phyloP scores from a whole-genome alignment of 2,888 invertebrate genomes.

The Dryobota labecula region DNA sequence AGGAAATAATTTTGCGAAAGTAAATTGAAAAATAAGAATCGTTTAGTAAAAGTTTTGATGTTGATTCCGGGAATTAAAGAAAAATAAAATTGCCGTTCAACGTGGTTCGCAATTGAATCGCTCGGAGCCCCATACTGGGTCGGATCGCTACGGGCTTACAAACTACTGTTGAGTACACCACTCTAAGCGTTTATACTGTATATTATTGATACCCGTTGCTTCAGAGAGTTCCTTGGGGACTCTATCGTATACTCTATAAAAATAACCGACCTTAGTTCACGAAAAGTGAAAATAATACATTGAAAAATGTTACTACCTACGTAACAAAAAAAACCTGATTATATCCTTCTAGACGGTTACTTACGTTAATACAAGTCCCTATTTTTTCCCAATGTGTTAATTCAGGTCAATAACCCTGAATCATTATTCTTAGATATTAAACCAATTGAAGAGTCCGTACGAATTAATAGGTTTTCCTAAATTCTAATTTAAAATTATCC shows the following conservation, averaged over 20 bases:
- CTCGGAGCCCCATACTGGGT: slow-evolving; percentile 22
- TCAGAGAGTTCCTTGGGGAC: slow-evolving; percentile 15
- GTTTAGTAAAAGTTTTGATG: slow-evolving; percentile 29
- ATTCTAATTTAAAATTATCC: slow-evolving; percentile 61
- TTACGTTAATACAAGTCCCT: background rate
- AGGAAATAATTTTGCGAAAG: background rate
- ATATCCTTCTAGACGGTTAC: background rate
- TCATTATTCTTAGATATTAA: slow-evolving; percentile 58
- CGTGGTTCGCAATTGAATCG: slow-evolving; percentile 23
- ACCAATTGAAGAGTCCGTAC: slow-evolving; percentile 41
- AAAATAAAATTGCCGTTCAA: slow-evolving; percentile 43
- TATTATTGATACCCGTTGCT: slow-evolving; percentile 29
- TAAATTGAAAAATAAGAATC: slow-evolving; percentile 33
- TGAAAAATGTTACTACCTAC: background rate
- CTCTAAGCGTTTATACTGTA: slow-evolving; percentile 50
- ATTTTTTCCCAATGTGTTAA: slow-evolving; percentile 47
- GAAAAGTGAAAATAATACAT: background rate
- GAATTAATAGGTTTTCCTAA: slow-evolving; percentile 64
- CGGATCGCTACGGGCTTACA: slow-evolving; percentile 40
- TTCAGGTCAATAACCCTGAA: slow-evolving; percentile 51
- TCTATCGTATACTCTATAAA: slow-evolving; percentile 19
- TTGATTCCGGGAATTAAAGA: slow-evolving; percentile 43
- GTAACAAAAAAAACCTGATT: background rate
- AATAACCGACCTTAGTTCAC: background rate
- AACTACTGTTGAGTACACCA: slow-evolving; percentile 44